Evolutionary conservation across 23 tunicate species (phyloP), one percentile per base, ranked within the genome.

Genomic region (Diplosoma virens): DNA sequence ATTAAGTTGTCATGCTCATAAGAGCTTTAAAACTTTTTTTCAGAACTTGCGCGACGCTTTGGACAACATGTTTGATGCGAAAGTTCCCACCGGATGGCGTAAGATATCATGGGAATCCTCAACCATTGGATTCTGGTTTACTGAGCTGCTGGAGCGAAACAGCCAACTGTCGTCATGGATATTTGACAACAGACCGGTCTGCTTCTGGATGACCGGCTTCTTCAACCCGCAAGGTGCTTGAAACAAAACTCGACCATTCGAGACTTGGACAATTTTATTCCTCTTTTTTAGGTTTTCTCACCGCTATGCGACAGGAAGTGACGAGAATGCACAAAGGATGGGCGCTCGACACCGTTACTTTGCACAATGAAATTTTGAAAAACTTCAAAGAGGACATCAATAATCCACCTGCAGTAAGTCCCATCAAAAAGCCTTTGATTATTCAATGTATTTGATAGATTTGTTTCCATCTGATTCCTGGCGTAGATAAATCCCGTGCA

Each of bases 131-230:
- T 94, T 94, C 84, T 94, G 99, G 99, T 94, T 94, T 65, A 87
- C 99, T 20, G 99, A 94, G 67, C 55, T 94, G 32, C 32, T 87
- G 17, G 99, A 94, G 48, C 64, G 99, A 1, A 88, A 94, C 76
- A 75, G 85, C 32, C 99, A 94, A 68, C 75, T 94, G 28, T 80
- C 90, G 2, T 27, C 67, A 24, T 94, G 99, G 99, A 75, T 88
- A 34, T 94, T 88, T 58, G 99, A 94, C 4, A 88, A 86, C 46
- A 65, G 99, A 63, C 99, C 99, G 4, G 79, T 67, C 16, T 94
- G 95, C 77, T 94, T 94, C 71, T 94, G 99, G 99, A 94, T 94
- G 99, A 94, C 99, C 45, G 99, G 99, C 60, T 94, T 94, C 77
- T 94, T 94, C 79, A 94, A 94, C 71, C 79, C 83, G 14, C 99